A percentile compares a stretch with the other conserved stretches of the same genome.
phyloP scores from a whole-genome alignment of 2,113 vertebrate genomes.

The Zosterops borbonicus region DNA sequence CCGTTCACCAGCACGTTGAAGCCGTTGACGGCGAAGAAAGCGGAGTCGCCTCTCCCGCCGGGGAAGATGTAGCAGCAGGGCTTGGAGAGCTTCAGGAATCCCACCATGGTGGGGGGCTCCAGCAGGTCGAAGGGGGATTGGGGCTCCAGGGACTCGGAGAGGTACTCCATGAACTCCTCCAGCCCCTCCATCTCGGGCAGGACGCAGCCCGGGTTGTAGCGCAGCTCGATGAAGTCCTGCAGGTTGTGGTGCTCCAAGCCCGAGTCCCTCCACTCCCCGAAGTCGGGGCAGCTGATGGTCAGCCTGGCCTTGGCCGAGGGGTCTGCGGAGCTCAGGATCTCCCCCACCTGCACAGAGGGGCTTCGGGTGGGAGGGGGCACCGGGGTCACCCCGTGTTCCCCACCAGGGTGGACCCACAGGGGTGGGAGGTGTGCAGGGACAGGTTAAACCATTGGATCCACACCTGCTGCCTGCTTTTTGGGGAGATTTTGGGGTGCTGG shows the following conservation, averaged over 20 bases:
- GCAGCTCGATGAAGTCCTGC: slow-evolving; percentile 79
- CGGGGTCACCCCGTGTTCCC: fast-evolving
- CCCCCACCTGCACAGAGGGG: slow-evolving; percentile 73
- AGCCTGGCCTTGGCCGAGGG: slow-evolving; percentile 72
- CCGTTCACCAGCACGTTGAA: slow-evolving; percentile 93
- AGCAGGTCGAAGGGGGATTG: slow-evolving; percentile 89
- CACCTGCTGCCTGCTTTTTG: background rate
- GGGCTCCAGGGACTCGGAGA: slow-evolving; percentile 87
- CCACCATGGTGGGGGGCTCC: slow-evolving; percentile 85
- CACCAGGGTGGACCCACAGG: fast-evolving
- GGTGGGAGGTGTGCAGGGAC: background rate
- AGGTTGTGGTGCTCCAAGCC: slow-evolving; percentile 72
- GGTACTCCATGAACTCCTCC: slow-evolving; percentile 89
- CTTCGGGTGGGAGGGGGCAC: background rate
- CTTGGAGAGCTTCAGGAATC: slow-evolving; percentile 89
- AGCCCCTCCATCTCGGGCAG: slow-evolving; percentile 88
- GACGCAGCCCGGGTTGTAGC: slow-evolving; percentile 76
- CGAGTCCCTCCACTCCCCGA: slow-evolving; percentile 80
- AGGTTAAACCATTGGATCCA: fast-evolving
- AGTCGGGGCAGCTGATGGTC: slow-evolving; percentile 84
- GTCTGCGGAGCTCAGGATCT: slow-evolving; percentile 72
- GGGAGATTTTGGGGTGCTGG: background rate
- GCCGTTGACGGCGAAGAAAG: slow-evolving; percentile 92
- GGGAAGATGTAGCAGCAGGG: slow-evolving; percentile 98
- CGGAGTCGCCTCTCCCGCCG: slow-evolving; percentile 86